Base-by-base conservation (phyloP, 2,888 invertebrate species). In the Marronus borbonicus region DNA sequence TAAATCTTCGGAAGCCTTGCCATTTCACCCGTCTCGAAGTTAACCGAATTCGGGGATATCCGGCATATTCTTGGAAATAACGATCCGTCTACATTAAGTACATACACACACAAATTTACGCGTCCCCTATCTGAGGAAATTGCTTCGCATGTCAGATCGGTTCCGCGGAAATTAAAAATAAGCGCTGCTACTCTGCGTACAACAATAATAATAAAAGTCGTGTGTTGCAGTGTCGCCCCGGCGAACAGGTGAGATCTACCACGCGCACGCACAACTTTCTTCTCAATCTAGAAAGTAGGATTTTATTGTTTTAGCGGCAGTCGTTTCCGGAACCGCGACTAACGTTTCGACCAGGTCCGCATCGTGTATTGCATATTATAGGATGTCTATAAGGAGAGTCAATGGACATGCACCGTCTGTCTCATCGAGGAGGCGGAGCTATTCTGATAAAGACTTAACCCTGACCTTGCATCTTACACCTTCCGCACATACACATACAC, bases 391-490 rank as follows among this genome's bases (percentile, higher is more conserved):
- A 74, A 70, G 55, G 72, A 70, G 78, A 24, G 69, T 65, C 66
- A 76, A 79, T 64, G 80, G 78, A 79, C 80, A 81, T 76, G 83
- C 78, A 78, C 79, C 76, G 80, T 79, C 79, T 75, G 80, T 76
- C 78, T 77, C 76, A 76, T 76, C 65, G 75, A 58, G 77, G 81
- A 76, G 80, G 79, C 75, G 80, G 80, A 79, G 80, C 72, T 78
- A 76, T 55, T 70, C 82, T 81, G 83, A 81, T 82, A 82, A 84
- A 82, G 82, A 81, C 80, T 80, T 80, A 84, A 88, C 89, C 89
- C 87, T 89, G 88, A 89, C 89, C 89, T 89, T 88, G 87, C 86
- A 83, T 85, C 86, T 87, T 86, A 85, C 85, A 87, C 87, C 86
- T 86, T 85, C 84, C 85, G 85, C 82, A 80, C 77, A 76, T 55